Conservation (phyloP, 2,113 vertebrate genomes). For the Pluvianellus socialis region DNA sequence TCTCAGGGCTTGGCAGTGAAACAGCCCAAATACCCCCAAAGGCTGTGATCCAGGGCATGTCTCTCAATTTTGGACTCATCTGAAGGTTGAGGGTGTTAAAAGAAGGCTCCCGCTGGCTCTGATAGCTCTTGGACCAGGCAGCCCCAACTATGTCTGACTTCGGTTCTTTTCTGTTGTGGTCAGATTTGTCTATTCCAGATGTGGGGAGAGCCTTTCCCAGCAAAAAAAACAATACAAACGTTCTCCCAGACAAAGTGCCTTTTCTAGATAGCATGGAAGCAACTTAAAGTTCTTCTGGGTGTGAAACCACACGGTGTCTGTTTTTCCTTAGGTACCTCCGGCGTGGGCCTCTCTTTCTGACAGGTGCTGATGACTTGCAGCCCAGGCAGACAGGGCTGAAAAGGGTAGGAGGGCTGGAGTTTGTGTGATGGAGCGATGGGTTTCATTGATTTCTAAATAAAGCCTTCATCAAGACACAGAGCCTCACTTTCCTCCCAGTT, state of each 20-base stretch:
- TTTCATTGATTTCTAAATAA: slow-evolving; percentile 44
- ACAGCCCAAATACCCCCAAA: not conserved
- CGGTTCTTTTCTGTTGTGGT: not conserved
- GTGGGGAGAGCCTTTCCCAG: not conserved
- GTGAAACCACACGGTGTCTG: fast-evolving
- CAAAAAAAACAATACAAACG: not conserved
- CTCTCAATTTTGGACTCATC: not conserved
- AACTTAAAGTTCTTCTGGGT: not conserved
- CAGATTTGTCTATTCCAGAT: not conserved
- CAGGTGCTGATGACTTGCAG: not conserved
- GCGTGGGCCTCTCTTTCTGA: not conserved
- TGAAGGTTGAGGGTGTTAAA: not conserved
- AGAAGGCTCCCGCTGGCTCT: not conserved
- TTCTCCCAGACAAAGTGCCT: not conserved
- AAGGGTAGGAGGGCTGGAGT: not conserved
- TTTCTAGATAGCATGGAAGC: not conserved
- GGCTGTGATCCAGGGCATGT: not conserved
- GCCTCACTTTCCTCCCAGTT: not conserved
- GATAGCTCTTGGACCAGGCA: not conserved
- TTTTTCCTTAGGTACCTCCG: not conserved
- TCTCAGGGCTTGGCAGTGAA: not conserved
- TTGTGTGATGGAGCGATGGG: not conserved
- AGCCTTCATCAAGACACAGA: slow-evolving; percentile 13
- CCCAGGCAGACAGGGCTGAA: not conserved
- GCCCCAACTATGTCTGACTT: not conserved